phyloP scores from a whole-genome alignment of 2,888 invertebrate genomes.

The Drosophila limbata region DNA sequence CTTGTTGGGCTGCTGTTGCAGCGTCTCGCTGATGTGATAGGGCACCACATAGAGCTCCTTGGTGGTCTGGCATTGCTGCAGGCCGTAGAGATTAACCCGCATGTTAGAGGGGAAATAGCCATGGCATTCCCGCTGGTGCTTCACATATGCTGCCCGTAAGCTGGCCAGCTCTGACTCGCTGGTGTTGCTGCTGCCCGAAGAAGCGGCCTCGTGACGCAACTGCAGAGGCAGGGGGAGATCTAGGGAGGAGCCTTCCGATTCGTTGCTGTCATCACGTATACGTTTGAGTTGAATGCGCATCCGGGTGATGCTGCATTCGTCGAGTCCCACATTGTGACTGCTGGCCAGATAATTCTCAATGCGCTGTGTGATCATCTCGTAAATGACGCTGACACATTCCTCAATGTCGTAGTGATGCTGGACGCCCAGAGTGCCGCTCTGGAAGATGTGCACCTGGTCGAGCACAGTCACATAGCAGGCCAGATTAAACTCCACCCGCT shows the following conservation, averaged over 20 bases:
- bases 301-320: constrained; percentile 59
- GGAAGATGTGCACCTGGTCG: constrained; percentile 62
- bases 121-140: constrained; percentile 60
- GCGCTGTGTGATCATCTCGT: constrained; percentile 60
- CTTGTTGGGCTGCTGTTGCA: constrained; percentile 62
- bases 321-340: constrained; percentile 40
- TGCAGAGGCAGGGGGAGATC: constrained; percentile 51
- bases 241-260: neutral
- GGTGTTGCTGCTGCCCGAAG: neutral
- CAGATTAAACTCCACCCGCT: constrained; percentile 57
- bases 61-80: constrained; percentile 62
- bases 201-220: constrained; percentile 25
- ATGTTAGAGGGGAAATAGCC: constrained; percentile 67
- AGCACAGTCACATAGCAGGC: constrained; percentile 60
- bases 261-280: constrained; percentile 25
- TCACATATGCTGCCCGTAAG: constrained; percentile 55
- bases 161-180: constrained; percentile 51
- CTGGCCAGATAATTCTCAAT: constrained; percentile 58
- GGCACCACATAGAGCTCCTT: constrained; percentile 66
- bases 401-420: constrained; percentile 66
- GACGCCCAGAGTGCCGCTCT: constrained; percentile 55
- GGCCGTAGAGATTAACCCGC: constrained; percentile 60
- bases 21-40: constrained; percentile 64
- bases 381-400: constrained; percentile 56
- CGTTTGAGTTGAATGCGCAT: constrained; percentile 54